A percentile compares a stretch with the other conserved stretches of the same genome.
These are phyloP conservation scores for Paramisgurnus dabryanus DNA, from an alignment of 2,113 vertebrate species.

Conservation along the genomic window DNA sequence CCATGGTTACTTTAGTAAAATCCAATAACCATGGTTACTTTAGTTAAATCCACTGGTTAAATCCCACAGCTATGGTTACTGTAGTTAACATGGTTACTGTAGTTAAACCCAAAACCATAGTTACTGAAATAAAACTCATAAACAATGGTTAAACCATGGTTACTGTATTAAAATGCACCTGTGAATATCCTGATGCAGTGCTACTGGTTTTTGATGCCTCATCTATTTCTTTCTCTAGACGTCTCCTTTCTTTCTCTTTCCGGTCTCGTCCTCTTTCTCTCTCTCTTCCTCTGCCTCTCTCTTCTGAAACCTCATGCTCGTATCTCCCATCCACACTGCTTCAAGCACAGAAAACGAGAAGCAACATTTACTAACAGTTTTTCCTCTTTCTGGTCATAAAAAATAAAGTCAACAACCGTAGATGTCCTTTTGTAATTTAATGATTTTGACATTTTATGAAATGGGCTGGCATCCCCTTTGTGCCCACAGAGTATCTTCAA, in stretches of 20 bases:
- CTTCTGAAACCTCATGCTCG: conserved; percentile 60
- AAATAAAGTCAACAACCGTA: not conserved
- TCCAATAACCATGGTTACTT: no score
- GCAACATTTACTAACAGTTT: not conserved
- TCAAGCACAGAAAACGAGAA: not conserved
- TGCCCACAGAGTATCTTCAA: no score
- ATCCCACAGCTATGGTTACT: no score
- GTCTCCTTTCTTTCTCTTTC: conserved; percentile 59
- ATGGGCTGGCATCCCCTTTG: no score
- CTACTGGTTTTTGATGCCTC: conserved; percentile 61
- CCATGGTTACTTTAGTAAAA: no score
- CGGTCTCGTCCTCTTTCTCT: conserved; percentile 74
- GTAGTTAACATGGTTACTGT: no score
- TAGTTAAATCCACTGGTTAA: no score
- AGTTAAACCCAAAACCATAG: no score
- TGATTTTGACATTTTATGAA: no score
- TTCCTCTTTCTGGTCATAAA: not conserved
- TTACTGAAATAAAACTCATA: no score
- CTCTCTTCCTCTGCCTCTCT: conserved; percentile 72
- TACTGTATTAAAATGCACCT: conserved; percentile 48
- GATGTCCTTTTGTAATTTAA: no score
- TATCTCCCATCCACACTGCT: conserved; percentile 63
- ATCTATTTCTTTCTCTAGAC: conserved; percentile 62
- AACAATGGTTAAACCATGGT: no score
- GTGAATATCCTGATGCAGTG: conserved; percentile 56